Base-by-base conservation (phyloP, 2,888 invertebrate species). In the Drosophila anomalata region DNA sequence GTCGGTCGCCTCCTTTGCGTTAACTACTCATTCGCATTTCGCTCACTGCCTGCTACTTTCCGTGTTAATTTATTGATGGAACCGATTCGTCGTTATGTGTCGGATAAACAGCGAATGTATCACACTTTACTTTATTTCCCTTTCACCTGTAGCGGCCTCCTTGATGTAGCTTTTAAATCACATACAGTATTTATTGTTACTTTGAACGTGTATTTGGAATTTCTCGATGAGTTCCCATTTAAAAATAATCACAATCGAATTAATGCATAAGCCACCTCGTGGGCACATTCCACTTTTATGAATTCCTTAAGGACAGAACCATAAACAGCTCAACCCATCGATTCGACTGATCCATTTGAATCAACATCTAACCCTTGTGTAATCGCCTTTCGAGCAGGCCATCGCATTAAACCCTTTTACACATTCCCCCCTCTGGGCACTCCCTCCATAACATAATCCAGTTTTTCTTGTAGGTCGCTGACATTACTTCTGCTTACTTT, bases 401-500 rank as follows among this genome's bases (percentile, higher is more conserved):
- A 52, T 65, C 65, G 65, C 26, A 65, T 36, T 17, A 65, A 39
- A 66, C 52, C 65, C 67, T 54, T 65, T 20, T 22, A 20, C 33
- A 44, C 12, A 29, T 22, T 29, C 55, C 20, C 41, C 41, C 12
- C 29, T 33, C 31, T 47, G 55, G 63, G 26, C 12, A 26, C 41
- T 26, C 24, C 14, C 7, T 4, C n/a, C n/a, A 44, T 26, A 24
- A 4, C 17, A 24, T 33, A 31, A 39, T 48, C 52, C 55, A 33
- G 39, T 42, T 53, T 31, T 36, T 41, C 63, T 65, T 87, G 77
- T 77, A 75, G 85, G 75, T 84, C 70, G 68, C 87, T 61, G 81
- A 80, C 84, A 81, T 81, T 86, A 83, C 67, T 86, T 80, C 87
- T 86, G 84, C 80, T 86, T 80, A 80, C 84, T 80, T 80, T 83